Evolutionary conservation across 1,140 invertebrate species (phyloP), one percentile per base, ranked within the genome.

Genomic region (Pinna nobilis): DNA sequence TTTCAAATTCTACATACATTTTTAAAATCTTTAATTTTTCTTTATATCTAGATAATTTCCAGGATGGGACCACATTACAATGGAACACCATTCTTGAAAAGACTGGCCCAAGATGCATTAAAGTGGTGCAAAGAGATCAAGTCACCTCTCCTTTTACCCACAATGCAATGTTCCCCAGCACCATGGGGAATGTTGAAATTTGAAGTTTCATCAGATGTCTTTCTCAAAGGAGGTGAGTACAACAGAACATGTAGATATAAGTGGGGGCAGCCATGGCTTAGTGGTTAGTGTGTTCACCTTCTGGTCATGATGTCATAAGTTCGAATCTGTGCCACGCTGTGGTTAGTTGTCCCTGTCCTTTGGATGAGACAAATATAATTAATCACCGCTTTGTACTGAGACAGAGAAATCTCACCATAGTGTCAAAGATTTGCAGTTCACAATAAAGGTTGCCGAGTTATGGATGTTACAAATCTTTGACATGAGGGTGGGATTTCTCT

Each of bases 131-230:
- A 60, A 4, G 50, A 66, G n/a, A 25, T 25, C 30, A 23, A 49
- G 35, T 49, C 41, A 7, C 71, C 80, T 13, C 25, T 80, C 23
- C 63, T 83, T 3, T 23, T 74, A 28, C 82, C 82, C 0, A 15
- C n/a, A 15, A 33, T 44, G 30, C 64, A 55, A 15, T 80, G 78
- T 57, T 53, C 80, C 61, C 59, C 66, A 2, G 44, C 47, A 51
- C 82, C 78, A 50, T 76, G 70, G 11, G 74, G 74, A 11, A 47
- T 70, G 59, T 66, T 82, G 1, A 49, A 73, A 23, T 64, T 73
- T 35, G 65, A 73, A 6, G 44, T 72, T 5, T 25, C 41, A 50
- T 53, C 55, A 23, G 23, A 25, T 23, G 47, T 64, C 23, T 55
- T 32, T 11, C 20, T 20, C 15, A 55, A 32, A 39, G 35, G 55